Base-by-base conservation (phyloP, 2,113 vertebrate genomes). In the Podocnemis expansa region DNA sequence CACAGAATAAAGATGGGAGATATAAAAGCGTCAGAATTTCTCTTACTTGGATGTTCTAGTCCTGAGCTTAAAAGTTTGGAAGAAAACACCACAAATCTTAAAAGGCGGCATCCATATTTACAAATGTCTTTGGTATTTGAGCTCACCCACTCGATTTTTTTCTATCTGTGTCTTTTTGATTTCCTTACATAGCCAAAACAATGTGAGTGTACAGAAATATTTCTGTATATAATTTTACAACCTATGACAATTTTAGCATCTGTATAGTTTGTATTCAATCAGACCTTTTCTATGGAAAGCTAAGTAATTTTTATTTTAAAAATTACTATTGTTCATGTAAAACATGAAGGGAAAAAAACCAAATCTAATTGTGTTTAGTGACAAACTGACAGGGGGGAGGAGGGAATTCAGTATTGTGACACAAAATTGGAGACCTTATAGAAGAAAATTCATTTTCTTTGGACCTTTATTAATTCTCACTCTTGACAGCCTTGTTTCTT, bases 301-400 rank as follows among this genome's bases (percentile, higher is more conserved):
- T 98, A 96, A 97, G 98, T 98, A 98, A 98, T 98, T 98, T 98
- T 98, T 98, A 98, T 98, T 97, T 97, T 98, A 97, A 98, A 98
- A 97, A 97, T 97, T 96, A 96, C 94, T 97, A 96, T 96, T 97
- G 96, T 98, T 98, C 98, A 98, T 98, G 98, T 98, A 98, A 98
- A 98, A 98, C 98, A 98, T 98, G 98, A 97, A 97, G 95, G 95
- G 97, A 96, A 88, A 70, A 22, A 10, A 70, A 38, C 63, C 21
- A 70, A 34, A 13, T 19, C 94, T 97, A 96, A 96, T 96, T 96
- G 60, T 88, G 86, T 96, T 96, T 95, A 93, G 83, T 95, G 95
- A 94, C 96, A 97, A 96, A 96, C 97, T 91, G 96, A 97, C 95
- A 93, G 94, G 96, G 21, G 82, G 41, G 27, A 95, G 93, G 31